A percentile compares a stretch with the other conserved stretches of the same genome.
Conservation (phyloP, 2,113 vertebrate genomes). For the Pelecanus crispus region DNA sequence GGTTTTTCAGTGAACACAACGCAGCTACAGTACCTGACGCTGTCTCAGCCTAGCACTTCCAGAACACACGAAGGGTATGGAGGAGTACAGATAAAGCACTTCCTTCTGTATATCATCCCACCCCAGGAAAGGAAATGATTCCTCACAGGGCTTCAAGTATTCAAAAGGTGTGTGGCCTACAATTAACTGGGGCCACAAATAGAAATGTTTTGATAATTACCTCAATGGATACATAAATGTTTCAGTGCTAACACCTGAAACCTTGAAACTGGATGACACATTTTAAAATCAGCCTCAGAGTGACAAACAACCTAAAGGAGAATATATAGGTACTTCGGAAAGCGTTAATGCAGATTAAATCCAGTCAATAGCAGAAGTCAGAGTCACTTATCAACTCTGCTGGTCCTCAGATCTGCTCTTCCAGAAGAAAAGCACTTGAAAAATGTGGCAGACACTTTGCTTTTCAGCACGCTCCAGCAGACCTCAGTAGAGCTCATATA, state of each 20-base stretch:
- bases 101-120: neutral
- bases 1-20: neutral
- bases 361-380: neutral
- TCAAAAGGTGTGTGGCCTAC: neutral
- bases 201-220: neutral
- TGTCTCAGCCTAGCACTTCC: neutral
- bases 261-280: neutral
- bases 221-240: neutral
- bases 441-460: neutral
- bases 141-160: neutral
- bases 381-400: neutral
- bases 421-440: neutral
- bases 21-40: neutral
- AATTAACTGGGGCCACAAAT: neutral
- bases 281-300: neutral
- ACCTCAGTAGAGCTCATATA: neutral
- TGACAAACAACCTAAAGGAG: neutral
- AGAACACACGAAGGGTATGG: too few species aligned
- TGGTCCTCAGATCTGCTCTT: neutral
- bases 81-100: neutral
- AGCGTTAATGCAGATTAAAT: neutral
- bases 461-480: neutral
- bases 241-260: neutral
- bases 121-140: neutral
- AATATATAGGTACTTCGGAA: neutral